Base-by-base conservation (phyloP, 2,888 invertebrate genomes). In the Drymonia ruficornis region DNA sequence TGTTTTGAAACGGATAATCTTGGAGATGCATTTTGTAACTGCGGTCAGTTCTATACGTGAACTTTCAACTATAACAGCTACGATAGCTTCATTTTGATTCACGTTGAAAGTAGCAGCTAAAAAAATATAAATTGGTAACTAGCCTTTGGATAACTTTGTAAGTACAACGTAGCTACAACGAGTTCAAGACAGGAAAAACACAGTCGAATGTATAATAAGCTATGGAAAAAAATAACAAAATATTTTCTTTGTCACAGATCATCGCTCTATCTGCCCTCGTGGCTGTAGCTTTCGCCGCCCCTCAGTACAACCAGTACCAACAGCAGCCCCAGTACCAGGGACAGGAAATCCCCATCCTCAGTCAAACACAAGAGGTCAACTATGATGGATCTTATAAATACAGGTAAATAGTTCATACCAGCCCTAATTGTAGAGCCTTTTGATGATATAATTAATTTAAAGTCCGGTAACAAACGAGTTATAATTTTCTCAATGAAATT, bases 371-470 rank as follows among this genome's bases (percentile, higher is more conserved):
- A 64, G 93, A 94, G 49, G 82, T 93, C 56, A 93, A 93, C 76
- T 83, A 84, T 46, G 94, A 95, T 64, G 95, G 95, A 47, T 91
- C 92, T 49, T 95, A 94, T 74, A 88, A 94, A 82, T 95, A 91
- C 81, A 95, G 94, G 94, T 94, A 81, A n/a, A 76, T 53, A 50
- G 42, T 29, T 47, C 51, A n/a, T 23, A 11, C 12, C 5, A 36
- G n/a, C 36, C 8, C 3, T n/a, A 36, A 3, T 5, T 36, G 5
- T n/a, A n/a, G n/a, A 36, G 6, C n/a, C 5, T n/a, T 36, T 36
- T 13, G 3, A 36, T n/a, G 5, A 18, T 42, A 42, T 18, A 18
- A 2, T 9, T 2, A 11, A 18, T 18, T 42, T 16, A 9, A 42
- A 4, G n/a, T 36, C 13, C n/a, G n/a, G n/a, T 5, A 9, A 36